A percentile compares a stretch with the other conserved stretches of the same genome.
Evolutionary conservation across 2,888 invertebrate genomes (phyloP).

Genomic region (Orchesella flavescens): DNA sequence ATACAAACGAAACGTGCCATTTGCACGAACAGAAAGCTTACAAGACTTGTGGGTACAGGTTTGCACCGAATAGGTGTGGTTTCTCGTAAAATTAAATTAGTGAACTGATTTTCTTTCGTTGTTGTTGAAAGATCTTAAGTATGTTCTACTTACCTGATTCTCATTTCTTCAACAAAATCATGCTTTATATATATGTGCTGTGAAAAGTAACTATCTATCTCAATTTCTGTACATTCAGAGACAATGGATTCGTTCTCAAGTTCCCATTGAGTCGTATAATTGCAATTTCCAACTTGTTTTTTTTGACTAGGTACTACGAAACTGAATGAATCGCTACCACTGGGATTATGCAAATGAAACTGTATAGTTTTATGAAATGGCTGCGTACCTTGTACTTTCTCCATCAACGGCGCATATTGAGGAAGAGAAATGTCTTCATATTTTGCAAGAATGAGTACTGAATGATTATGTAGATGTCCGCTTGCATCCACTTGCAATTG

Average conservation of each 20-base stretch:
- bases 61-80: too few relatives aligned
- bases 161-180: too few relatives aligned
- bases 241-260: background rate
- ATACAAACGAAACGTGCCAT: slow-evolving; percentile 19
- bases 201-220: too few relatives aligned
- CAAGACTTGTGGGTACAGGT: background rate
- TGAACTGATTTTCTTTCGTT: background rate
- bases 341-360: too few relatives aligned
- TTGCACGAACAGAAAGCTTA: background rate
- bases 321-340: too few relatives aligned
- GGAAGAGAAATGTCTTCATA: slow-evolving; percentile 66
- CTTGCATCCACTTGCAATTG: slow-evolving; percentile 57
- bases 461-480: slow-evolving; percentile 62
- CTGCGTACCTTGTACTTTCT: slow-evolving; percentile 69
- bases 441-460: slow-evolving; percentile 68
- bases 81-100: background rate
- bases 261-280: background rate
- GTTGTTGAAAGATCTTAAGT: too few relatives aligned
- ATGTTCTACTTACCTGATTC: too few relatives aligned
- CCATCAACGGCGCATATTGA: slow-evolving; percentile 60
- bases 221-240: too few relatives aligned
- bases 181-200: too few relatives aligned
- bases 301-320: too few relatives aligned
- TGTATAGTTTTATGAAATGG: too few relatives aligned
- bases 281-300: too few relatives aligned